Evolutionary conservation across 2,888 invertebrate species (phyloP).

Genomic region (Lordiphosa fenestrarum): DNA sequence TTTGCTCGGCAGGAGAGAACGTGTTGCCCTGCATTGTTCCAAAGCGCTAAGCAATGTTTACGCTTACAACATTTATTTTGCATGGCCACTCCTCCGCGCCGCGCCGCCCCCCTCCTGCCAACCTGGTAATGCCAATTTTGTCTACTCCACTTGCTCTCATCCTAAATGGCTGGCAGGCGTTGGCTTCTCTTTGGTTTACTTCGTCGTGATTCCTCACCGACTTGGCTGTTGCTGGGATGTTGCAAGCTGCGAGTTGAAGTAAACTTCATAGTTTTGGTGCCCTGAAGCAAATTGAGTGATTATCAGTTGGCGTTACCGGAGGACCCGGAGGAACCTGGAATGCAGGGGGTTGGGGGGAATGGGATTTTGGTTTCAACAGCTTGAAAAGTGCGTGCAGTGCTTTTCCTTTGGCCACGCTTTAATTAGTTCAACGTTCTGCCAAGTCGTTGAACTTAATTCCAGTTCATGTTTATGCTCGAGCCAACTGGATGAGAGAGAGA

Average conservation of each 20-base stretch:
- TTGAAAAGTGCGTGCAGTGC: conserved; percentile 49
- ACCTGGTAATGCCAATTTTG: conserved; percentile 66
- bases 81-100: conserved; percentile 41
- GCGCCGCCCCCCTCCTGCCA: neutral
- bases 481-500: neutral
- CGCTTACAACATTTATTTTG: conserved; percentile 73
- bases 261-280: conserved; percentile 65
- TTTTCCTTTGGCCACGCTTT: conserved; percentile 31
- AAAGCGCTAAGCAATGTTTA: conserved; percentile 64
- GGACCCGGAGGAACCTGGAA: neutral
- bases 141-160: conserved; percentile 57
- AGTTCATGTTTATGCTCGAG: conserved; percentile 1
- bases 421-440: conserved; percentile 20
- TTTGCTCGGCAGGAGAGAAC: conserved; percentile 10
- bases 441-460: conserved; percentile 21
- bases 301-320: conserved; percentile 67
- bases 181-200: conserved; percentile 45
- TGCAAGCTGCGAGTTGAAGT: conserved; percentile 48
- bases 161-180: conserved; percentile 64
- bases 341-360: neutral
- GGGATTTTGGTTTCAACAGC: conserved; percentile 17
- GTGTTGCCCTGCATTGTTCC: conserved; percentile 51
- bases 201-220: conserved; percentile 1
- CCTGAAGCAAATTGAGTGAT: conserved; percentile 70
- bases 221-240: conserved; percentile 1